These are phyloP conservation scores for Notodonta dromedarius DNA, from an alignment of 2,888 invertebrate species.

Conservation along the genomic window DNA sequence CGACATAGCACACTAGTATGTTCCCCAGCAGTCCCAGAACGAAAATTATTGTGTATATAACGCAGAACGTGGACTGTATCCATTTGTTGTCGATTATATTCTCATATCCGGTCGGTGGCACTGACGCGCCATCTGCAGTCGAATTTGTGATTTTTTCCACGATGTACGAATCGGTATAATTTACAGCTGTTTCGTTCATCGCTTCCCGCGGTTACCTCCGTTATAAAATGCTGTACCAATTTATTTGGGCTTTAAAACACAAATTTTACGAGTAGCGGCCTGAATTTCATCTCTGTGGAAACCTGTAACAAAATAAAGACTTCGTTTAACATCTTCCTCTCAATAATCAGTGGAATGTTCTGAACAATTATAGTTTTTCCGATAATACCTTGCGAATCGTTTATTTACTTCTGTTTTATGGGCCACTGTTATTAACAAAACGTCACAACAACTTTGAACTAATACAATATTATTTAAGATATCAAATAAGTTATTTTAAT, in stretches of 20 bases:
- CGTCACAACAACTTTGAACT: background rate
- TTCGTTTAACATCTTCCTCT: slow-evolving; percentile 49
- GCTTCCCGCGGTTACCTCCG: slow-evolving; percentile 48
- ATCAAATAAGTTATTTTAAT: no score
- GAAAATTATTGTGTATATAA: slow-evolving; percentile 93
- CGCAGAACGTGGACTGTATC: slow-evolving; percentile 89
- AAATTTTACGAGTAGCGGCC: slow-evolving; percentile 62
- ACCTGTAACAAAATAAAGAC: slow-evolving; percentile 75
- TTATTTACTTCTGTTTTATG: slow-evolving; percentile 19
- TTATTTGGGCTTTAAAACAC: slow-evolving; percentile 56
- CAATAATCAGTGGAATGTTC: slow-evolving; percentile 25
- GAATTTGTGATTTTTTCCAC: slow-evolving; percentile 53
- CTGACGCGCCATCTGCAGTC: slow-evolving; percentile 46
- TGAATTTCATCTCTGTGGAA: slow-evolving; percentile 54
- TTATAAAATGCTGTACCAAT: slow-evolving; percentile 55
- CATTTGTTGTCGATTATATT: slow-evolving; percentile 87
- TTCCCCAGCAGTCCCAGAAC: slow-evolving; percentile 95
- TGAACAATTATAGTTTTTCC: slow-evolving; percentile 30
- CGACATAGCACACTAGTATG: slow-evolving; percentile 96
- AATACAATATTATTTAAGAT: background rate
- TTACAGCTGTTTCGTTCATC: slow-evolving; percentile 66
- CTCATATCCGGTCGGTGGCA: slow-evolving; percentile 53
- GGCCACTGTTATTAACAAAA: background rate
- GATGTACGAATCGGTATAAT: slow-evolving; percentile 52
- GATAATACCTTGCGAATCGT: slow-evolving; percentile 13